Percentiles rank a stretch among this genome's conserved stretches.
Conservation (phyloP, 2,888 invertebrate species). For the Pseudolycoriella hygida region DNA sequence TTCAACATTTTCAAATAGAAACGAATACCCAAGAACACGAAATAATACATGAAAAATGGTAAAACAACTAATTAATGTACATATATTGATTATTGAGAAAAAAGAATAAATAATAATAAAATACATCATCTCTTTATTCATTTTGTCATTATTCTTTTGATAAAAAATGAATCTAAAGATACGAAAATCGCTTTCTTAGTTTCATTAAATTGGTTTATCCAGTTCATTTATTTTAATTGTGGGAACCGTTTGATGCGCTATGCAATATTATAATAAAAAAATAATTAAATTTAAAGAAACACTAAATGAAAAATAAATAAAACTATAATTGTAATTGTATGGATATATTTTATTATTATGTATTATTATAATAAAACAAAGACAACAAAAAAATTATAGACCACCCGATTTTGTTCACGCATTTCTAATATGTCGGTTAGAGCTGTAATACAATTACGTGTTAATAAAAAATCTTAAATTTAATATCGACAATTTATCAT, state of each 20-base stretch:
- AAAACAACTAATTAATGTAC: too few species aligned
- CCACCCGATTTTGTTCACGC: conserved; percentile 7
- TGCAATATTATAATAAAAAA: conserved; percentile 1
- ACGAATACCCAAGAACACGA: too few species aligned
- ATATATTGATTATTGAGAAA: too few species aligned
- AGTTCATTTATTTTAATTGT: background rate
- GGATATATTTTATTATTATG: conserved; percentile 7
- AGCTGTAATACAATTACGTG: conserved; percentile 8
- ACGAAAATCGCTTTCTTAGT: background rate
- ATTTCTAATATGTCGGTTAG: conserved; percentile 8
- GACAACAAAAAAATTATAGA: conserved; percentile 4
- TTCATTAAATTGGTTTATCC: background rate
- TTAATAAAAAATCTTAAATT: conserved; percentile 7
- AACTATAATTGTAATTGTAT: background rate
- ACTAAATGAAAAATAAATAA: too few species aligned
- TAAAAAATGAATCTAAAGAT: too few species aligned
- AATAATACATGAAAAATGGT: too few species aligned
- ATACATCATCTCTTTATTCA: too few species aligned
- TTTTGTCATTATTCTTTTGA: too few species aligned
- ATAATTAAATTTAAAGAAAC: background rate
- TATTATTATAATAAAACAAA: conserved; percentile 3
- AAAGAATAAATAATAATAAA: too few species aligned
- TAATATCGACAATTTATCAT: conserved; percentile 1
- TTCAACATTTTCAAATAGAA: too few species aligned
- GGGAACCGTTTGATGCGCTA: conserved; percentile 1